Conservation (phyloP, 53 echinoderm and acorn worm genomes). For the Paracentrotus lividus region DNA sequence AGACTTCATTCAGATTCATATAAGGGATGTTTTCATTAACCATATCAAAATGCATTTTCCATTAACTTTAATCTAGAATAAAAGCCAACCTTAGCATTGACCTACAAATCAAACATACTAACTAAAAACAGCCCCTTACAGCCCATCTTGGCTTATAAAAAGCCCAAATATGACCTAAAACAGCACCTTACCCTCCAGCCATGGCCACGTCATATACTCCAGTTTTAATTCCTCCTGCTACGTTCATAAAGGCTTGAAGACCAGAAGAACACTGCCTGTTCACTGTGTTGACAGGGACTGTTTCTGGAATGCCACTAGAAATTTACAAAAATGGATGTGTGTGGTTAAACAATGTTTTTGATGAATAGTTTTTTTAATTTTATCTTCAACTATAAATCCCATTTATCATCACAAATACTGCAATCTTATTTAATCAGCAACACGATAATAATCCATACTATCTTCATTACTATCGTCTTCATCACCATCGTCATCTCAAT, state of each 20-base stretch:
- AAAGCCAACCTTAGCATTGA: too few relatives aligned
- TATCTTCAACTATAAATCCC: too few relatives aligned
- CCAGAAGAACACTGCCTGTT: constrained; percentile 97
- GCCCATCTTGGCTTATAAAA: not conserved
- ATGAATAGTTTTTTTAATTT: not conserved
- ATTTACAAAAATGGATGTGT: not conserved
- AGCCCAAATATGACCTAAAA: not conserved
- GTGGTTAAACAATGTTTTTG: not conserved
- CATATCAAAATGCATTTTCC: too few relatives aligned
- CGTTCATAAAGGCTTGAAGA: constrained; percentile 90
- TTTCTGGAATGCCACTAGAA: constrained; percentile 85
- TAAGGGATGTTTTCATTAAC: too few relatives aligned
- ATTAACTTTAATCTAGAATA: too few relatives aligned
- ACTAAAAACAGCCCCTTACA: too few relatives aligned
- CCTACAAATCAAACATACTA: too few relatives aligned
- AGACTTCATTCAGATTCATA: too few relatives aligned
- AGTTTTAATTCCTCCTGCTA: constrained; percentile 87
- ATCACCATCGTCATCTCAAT: not conserved
- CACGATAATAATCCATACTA: too few relatives aligned
- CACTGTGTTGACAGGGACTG: constrained; percentile 89
- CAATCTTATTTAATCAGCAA: too few relatives aligned
- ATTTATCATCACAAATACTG: too few relatives aligned
- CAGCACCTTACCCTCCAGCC: constrained; percentile 84
- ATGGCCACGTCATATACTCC: constrained; percentile 92
- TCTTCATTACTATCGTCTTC: not conserved